These are phyloP conservation scores for Paramacrobiotus metropolitanus DNA, from an alignment of 1,140 invertebrate genomes.

Conservation along the genomic window DNA sequence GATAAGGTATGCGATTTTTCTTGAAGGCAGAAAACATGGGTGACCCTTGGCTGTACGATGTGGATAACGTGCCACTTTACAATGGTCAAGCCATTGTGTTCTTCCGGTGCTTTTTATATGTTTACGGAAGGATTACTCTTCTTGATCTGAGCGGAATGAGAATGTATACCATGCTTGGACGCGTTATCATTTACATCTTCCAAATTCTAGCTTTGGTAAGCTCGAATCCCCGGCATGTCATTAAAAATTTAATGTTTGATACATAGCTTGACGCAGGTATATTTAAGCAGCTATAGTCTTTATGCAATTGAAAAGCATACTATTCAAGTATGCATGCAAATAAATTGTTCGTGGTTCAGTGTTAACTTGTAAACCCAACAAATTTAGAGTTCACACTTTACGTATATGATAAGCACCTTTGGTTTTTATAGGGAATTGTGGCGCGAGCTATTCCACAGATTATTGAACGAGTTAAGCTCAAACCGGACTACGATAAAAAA, in stretches of 20 bases:
- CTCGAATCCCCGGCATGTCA: no score
- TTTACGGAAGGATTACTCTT: background rate
- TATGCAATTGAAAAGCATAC: no score
- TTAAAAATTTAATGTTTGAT: no score
- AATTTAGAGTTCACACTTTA: no score
- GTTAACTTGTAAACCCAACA: no score
- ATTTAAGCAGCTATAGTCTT: no score
- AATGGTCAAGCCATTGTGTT: background rate
- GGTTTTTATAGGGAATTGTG: background rate
- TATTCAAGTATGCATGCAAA: no score
- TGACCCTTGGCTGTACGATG: background rate
- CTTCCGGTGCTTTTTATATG: background rate
- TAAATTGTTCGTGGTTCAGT: no score
- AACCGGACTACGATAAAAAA: background rate
- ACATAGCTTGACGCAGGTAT: no score
- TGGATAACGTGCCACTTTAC: background rate
- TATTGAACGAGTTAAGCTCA: background rate
- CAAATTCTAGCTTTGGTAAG: slow-evolving; percentile 2
- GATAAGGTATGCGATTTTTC: no score
- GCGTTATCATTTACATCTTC: background rate
- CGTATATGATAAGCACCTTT: no score
- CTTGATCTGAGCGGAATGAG: background rate
- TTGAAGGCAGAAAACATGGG: background rate
- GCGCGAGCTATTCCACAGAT: background rate
- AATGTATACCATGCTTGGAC: background rate